Percentiles rank a stretch among this genome's conserved stretches.
phyloP scores from a whole-genome alignment of 2,113 vertebrate species.

The Psophia crepitans region DNA sequence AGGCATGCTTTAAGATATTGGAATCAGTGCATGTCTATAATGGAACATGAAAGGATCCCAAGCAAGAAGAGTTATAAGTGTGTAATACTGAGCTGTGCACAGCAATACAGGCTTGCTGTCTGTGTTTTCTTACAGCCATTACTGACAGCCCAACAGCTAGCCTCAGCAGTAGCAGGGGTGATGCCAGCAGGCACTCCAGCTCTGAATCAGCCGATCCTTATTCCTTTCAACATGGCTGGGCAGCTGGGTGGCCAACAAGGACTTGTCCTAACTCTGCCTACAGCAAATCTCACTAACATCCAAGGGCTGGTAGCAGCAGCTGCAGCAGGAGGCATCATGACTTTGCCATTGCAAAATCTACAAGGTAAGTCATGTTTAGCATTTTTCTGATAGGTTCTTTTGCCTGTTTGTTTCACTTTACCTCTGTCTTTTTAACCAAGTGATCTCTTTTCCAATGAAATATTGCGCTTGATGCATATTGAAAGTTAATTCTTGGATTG shows the following conservation, averaged over 20 bases:
- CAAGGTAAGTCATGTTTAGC: slow-evolving; percentile 82
- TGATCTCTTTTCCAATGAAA: neutral
- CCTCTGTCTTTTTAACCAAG: neutral
- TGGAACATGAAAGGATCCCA: neutral
- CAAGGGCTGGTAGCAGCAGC: slow-evolving; percentile 98
- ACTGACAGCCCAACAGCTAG: slow-evolving; percentile 93
- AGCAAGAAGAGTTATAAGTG: neutral
- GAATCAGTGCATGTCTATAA: neutral
- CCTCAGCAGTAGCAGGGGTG: slow-evolving; percentile 91
- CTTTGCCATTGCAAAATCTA: slow-evolving; percentile 97
- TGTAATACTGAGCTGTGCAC: neutral
- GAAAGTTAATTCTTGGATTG: neutral
- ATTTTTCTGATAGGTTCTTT: neutral
- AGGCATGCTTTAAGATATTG: neutral
- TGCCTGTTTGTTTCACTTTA: neutral
- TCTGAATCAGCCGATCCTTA: slow-evolving; percentile 97
- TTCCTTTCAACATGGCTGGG: slow-evolving; percentile 96
- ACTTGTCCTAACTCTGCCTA: slow-evolving; percentile 94
- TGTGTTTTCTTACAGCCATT: slow-evolving; percentile 83
- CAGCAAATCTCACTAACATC: slow-evolving; percentile 91
- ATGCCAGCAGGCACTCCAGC: slow-evolving; percentile 90
- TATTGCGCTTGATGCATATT: neutral
- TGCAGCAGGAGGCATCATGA: slow-evolving; percentile 97
- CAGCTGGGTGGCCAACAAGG: slow-evolving; percentile 96
- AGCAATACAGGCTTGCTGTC: neutral